phyloP scores from a whole-genome alignment of 2,888 invertebrate species.

The Pimpla rufipes region DNA sequence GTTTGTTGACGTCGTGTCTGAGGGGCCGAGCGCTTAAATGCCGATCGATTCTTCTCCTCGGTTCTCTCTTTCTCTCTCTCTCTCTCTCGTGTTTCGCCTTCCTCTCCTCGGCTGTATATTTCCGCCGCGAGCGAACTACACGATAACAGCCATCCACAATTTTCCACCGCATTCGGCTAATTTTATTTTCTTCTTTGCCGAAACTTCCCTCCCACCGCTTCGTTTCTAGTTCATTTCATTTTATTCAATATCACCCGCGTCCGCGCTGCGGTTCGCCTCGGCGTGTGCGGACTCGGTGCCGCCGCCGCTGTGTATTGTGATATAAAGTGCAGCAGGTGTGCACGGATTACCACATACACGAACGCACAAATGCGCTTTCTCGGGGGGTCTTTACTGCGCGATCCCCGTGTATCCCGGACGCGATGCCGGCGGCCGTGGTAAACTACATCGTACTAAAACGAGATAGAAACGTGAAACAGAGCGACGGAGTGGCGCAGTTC shows the following conservation, averaged over 20 bases:
- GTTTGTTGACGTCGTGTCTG: conserved; percentile 36
- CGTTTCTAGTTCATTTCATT: conserved; percentile 48
- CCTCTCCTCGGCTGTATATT: background rate
- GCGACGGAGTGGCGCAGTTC: conserved; percentile 55
- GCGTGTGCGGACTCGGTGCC: conserved; percentile 4
- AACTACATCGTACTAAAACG: conserved; percentile 57
- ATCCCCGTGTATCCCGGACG: conserved; percentile 35
- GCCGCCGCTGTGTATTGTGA: conserved; percentile 16
- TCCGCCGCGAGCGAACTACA: background rate
- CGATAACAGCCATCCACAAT: conserved; percentile 8
- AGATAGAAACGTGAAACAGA: conserved; percentile 61
- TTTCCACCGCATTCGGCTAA: conserved; percentile 22
- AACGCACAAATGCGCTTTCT: conserved; percentile 56
- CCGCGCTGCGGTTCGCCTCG: background rate
- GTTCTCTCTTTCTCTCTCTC: conserved; percentile 51
- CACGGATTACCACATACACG: conserved; percentile 51
- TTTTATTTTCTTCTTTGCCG: conserved; percentile 19
- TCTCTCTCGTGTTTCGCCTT: background rate
- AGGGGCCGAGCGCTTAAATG: conserved; percentile 34
- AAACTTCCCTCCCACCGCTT: background rate
- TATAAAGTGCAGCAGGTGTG: conserved; percentile 58
- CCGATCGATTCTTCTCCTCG: conserved; percentile 58
- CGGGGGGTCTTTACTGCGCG: conserved; percentile 42
- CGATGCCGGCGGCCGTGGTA: conserved; percentile 23
- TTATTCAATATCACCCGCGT: conserved; percentile 27